Percentiles rank a stretch among this genome's conserved stretches.
phyloP scores from a whole-genome alignment of 2,113 vertebrate species.

The Siniperca chuatsi region DNA sequence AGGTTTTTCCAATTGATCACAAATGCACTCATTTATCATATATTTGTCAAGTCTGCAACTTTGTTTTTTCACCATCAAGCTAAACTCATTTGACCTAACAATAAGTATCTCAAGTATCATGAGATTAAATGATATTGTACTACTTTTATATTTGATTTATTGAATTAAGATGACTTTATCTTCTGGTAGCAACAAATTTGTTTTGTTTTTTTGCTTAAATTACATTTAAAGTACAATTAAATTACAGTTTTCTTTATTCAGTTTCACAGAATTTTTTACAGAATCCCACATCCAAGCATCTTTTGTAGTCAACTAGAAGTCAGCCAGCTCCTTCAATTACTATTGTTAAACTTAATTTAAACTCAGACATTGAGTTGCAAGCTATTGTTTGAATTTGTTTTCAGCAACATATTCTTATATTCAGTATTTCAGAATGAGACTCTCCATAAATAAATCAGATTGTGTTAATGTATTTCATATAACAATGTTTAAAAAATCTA shows the following conservation, averaged over 20 bases:
- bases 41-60: not conserved
- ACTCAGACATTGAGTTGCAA: not conserved
- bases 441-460: not conserved
- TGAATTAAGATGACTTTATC: not conserved
- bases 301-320: not conserved
- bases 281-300: not conserved
- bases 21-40: not conserved
- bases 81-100: not conserved
- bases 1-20: not conserved
- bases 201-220: not conserved
- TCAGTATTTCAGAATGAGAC: not conserved
- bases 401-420: not conserved
- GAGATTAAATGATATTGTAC: not conserved
- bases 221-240: too few species aligned
- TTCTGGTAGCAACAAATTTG: not conserved
- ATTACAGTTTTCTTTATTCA: not conserved
- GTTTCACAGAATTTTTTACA: too few species aligned
- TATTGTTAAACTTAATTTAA: not conserved
- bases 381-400: not conserved
- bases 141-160: not conserved
- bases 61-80: not conserved
- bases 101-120: too few species aligned
- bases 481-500: not conserved
- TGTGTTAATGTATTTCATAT: not conserved
- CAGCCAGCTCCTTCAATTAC: not conserved